Percentiles rank a stretch among this genome's conserved stretches.
Evolutionary conservation across 2,888 invertebrate species (phyloP).

Genomic region (Ametastegia equiseti): DNA sequence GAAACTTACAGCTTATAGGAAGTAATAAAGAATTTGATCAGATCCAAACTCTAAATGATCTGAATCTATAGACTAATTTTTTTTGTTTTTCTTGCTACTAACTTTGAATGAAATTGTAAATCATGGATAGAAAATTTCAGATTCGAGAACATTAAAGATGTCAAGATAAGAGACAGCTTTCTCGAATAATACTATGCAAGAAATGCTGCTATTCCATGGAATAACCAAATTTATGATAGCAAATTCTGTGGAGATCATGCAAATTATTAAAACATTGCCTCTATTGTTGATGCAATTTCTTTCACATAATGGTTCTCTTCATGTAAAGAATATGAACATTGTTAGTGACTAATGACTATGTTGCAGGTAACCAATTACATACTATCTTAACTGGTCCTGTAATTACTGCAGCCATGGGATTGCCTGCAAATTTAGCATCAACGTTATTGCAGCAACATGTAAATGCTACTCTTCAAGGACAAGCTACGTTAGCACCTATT

Average conservation of each 20-base stretch:
- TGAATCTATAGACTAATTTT: too few species aligned
- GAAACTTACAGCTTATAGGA: too few species aligned
- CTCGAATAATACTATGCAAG: too few species aligned
- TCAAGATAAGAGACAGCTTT: too few species aligned
- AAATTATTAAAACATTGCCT: slow-evolving; percentile 29
- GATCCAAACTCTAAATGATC: too few species aligned
- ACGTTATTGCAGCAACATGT: slow-evolving; percentile 93
- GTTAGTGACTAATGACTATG: slow-evolving; percentile 39
- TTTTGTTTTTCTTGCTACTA: too few species aligned
- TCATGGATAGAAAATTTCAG: too few species aligned
- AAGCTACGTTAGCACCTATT: slow-evolving; percentile 73
- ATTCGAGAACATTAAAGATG: too few species aligned
- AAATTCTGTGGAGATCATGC: neutral
- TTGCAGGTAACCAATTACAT: slow-evolving; percentile 79
- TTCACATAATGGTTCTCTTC: slow-evolving; percentile 59
- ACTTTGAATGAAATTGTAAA: too few species aligned
- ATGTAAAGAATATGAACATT: slow-evolving; percentile 77
- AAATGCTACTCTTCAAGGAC: slow-evolving; percentile 85
- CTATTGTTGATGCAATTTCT: neutral
- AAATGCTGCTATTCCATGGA: too few species aligned
- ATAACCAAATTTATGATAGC: neutral
- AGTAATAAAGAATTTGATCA: too few species aligned
- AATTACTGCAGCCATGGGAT: slow-evolving; percentile 92
- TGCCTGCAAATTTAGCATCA: slow-evolving; percentile 89
- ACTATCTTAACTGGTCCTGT: slow-evolving; percentile 91